Evolutionary conservation across 2,113 vertebrate species (phyloP).

Genomic region (Pygathrix nemaeus): DNA sequence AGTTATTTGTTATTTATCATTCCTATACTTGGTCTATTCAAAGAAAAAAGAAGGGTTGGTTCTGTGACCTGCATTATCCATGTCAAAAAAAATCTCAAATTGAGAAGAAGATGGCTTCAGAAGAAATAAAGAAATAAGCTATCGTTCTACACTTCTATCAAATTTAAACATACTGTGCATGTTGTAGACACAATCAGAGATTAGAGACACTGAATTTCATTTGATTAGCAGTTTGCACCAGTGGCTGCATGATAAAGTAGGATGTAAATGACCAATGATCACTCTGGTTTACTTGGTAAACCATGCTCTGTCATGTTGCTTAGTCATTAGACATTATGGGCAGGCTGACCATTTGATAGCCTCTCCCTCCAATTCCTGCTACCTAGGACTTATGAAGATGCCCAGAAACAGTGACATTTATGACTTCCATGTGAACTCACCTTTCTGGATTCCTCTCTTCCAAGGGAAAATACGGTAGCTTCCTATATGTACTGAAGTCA

Average conservation of each 20-base stretch:
- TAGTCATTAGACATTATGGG: background rate
- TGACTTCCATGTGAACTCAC: background rate
- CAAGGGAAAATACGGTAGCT: background rate
- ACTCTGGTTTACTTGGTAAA: background rate
- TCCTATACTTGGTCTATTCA: background rate
- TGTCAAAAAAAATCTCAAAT: background rate
- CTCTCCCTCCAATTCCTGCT: background rate
- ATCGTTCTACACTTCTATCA: background rate
- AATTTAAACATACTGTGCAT: background rate
- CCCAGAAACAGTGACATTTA: background rate
- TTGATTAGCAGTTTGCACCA: background rate
- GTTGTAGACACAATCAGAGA: background rate
- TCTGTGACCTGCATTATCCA: background rate
- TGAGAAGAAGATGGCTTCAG: background rate
- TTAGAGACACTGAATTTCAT: background rate
- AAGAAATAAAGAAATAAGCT: background rate
- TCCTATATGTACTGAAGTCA: background rate
- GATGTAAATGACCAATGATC: background rate
- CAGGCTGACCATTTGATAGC: background rate
- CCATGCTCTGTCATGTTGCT: background rate
- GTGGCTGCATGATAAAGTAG: background rate
- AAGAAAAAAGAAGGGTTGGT: background rate
- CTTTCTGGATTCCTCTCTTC: background rate
- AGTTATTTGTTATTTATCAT: conserved; percentile 7
- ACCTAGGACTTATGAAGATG: background rate